These are phyloP conservation scores for Polyploca ridens DNA, from an alignment of 2,888 invertebrate species.

Conservation along the genomic window DNA sequence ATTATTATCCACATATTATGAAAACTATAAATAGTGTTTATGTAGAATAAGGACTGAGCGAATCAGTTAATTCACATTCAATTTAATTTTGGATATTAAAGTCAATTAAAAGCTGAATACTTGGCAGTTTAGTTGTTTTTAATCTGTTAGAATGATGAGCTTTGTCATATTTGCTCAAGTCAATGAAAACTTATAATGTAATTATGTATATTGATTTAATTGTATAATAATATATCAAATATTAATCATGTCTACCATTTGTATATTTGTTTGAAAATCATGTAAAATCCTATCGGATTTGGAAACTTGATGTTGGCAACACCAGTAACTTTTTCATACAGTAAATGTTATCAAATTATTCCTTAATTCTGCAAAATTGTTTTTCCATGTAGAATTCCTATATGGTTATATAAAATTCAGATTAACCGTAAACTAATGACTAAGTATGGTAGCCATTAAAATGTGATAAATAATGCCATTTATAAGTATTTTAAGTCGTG, in stretches of 20 bases:
- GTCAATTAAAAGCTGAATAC: too few species aligned
- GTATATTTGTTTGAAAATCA: neutral
- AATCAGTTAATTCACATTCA: neutral
- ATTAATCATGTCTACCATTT: neutral
- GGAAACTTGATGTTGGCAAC: too few species aligned
- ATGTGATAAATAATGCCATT: constrained; percentile 78
- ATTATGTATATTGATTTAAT: neutral
- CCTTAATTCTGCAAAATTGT: too few species aligned
- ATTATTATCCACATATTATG: constrained; percentile 22
- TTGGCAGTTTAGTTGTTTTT: too few species aligned
- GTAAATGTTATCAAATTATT: too few species aligned
- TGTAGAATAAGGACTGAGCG: neutral
- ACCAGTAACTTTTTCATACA: too few species aligned
- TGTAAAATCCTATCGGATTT: neutral
- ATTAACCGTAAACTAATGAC: neutral
- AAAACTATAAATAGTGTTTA: constrained; percentile 4
- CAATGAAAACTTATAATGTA: neutral
- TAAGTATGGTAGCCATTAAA: constrained; percentile 39
- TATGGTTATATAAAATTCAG: neutral
- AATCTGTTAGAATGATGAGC: too few species aligned
- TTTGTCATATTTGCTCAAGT: neutral
- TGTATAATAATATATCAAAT: constrained; percentile 5
- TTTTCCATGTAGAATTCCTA: neutral
- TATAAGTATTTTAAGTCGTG: constrained; percentile 65
- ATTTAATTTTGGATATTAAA: neutral